These are phyloP conservation scores for Melitaea athalia DNA, from an alignment of 2,888 invertebrate genomes.

Conservation along the genomic window DNA sequence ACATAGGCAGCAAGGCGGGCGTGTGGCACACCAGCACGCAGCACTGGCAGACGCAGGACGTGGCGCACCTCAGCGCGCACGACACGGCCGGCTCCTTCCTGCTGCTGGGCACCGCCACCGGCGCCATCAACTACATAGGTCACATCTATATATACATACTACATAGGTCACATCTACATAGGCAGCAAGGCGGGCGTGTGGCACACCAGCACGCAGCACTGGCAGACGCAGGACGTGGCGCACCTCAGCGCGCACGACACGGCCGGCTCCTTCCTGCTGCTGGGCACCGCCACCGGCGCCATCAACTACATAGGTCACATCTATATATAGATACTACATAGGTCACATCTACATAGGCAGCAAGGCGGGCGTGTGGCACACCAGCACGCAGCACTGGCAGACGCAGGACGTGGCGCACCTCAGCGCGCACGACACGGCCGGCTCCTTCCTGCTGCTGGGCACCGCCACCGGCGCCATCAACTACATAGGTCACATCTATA, in stretches of 20 bases:
- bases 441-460: conserved; percentile 96
- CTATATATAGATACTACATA: too few relatives aligned
- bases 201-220: conserved; percentile 99
- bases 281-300: conserved; percentile 98
- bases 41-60: conserved; percentile 98
- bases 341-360: too few relatives aligned
- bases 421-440: conserved; percentile 97
- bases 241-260: conserved; percentile 98
- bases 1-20: conserved; percentile 93
- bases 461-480: conserved; percentile 98
- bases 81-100: conserved; percentile 98
- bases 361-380: conserved; percentile 99
- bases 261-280: conserved; percentile 95
- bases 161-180: too few relatives aligned
- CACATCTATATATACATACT: too few relatives aligned
- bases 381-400: conserved; percentile 99
- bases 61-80: conserved; percentile 96
- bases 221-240: conserved; percentile 98
- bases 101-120: conserved; percentile 96
- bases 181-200: conserved; percentile 97
- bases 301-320: conserved; percentile 97
- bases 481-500: conserved; percentile 95
- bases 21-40: conserved; percentile 99
- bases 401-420: conserved; percentile 97
- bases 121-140: conserved; percentile 98